A percentile compares a stretch with the other conserved stretches of the same genome.
Conservation (phyloP, 2,888 invertebrate species). For the Clistopyga incitator region DNA sequence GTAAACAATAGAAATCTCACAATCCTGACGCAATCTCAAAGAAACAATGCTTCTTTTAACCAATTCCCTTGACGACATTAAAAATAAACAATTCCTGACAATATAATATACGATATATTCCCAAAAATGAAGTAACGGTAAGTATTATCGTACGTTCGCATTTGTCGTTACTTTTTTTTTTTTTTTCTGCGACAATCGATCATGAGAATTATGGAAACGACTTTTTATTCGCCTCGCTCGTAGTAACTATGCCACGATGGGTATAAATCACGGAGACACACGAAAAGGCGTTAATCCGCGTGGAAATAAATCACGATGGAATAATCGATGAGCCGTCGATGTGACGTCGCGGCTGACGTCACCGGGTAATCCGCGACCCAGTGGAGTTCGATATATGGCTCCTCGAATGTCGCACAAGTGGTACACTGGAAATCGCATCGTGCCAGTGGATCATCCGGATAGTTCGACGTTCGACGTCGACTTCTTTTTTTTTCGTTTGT, state of each 20-base stretch:
- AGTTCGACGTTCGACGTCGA: slow-evolving; percentile 30
- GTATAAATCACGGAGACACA: neutral
- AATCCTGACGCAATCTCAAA: neutral
- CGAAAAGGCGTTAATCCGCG: neutral
- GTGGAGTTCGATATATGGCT: slow-evolving; percentile 42
- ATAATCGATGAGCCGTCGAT: slow-evolving; percentile 5
- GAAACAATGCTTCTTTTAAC: neutral
- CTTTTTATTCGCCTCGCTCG: neutral
- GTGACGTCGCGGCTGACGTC: slow-evolving; percentile 17
- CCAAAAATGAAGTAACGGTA: neutral
- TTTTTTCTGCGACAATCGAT: neutral
- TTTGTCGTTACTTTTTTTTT: no score
- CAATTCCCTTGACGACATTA: no score
- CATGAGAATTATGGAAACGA: neutral
- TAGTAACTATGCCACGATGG: neutral
- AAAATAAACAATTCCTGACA: no score
- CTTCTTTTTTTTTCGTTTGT: slow-evolving; percentile 42
- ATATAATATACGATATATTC: neutral
- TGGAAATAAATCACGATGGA: neutral
- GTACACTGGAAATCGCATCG: slow-evolving; percentile 35
- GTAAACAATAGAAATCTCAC: neutral
- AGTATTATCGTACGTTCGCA: neutral
- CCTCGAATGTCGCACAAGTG: neutral
- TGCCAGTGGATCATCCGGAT: slow-evolving; percentile 5
- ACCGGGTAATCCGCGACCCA: slow-evolving; percentile 22